Percentiles rank a stretch among this genome's conserved stretches.
Evolutionary conservation across 2,888 invertebrate genomes (phyloP).

Genomic region (Mesoligia furuncula): DNA sequence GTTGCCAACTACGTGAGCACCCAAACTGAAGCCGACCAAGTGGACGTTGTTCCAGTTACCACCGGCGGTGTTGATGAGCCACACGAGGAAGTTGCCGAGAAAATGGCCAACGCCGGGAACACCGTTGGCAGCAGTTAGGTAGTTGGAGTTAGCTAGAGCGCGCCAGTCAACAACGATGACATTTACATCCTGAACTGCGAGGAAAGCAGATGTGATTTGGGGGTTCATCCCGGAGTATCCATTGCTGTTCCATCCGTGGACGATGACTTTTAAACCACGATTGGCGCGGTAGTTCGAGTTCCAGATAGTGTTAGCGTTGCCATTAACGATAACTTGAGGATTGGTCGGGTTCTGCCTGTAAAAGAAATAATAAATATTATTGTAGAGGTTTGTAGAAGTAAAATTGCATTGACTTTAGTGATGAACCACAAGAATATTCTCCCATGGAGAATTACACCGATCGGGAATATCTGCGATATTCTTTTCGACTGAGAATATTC

Average conservation of each 20-base stretch:
- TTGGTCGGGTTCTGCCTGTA: constrained; percentile 74
- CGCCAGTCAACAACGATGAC: constrained; percentile 86
- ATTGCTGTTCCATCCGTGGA: constrained; percentile 82
- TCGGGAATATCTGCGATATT: neutral
- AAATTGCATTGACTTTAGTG: no score
- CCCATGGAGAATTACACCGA: neutral
- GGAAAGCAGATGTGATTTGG: constrained; percentile 74
- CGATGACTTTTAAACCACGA: constrained; percentile 75
- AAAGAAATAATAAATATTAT: constrained; percentile 6
- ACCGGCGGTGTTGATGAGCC: constrained; percentile 80
- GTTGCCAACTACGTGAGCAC: constrained; percentile 84
- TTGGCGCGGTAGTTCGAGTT: constrained; percentile 74
- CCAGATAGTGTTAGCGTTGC: constrained; percentile 74
- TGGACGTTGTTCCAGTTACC: constrained; percentile 83
- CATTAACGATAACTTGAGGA: constrained; percentile 75
- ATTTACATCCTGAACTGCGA: constrained; percentile 77
- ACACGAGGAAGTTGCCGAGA: constrained; percentile 83
- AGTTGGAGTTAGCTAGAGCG: constrained; percentile 69
- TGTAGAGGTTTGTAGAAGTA: no score
- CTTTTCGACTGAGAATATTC: neutral
- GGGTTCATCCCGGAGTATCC: constrained; percentile 75
- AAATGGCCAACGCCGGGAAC: constrained; percentile 79
- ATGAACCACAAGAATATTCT: no score
- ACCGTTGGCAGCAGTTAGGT: constrained; percentile 76
- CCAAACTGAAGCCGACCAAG: constrained; percentile 86